phyloP scores from a whole-genome alignment of 2,888 invertebrate genomes.

The Scaptomyza cyrtandrae region DNA sequence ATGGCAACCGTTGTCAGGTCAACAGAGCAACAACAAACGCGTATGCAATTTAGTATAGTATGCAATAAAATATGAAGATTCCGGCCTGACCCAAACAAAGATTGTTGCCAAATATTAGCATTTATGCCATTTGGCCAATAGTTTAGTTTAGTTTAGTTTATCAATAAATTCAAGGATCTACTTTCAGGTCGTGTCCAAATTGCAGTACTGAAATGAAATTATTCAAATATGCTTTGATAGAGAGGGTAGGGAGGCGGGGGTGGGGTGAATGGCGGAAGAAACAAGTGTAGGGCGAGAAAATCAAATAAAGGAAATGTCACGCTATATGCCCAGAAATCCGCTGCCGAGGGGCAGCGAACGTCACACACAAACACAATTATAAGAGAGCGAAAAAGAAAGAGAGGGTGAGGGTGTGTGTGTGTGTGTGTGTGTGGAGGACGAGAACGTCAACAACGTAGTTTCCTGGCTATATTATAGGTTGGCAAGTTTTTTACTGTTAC shows the following conservation, averaged over 20 bases:
- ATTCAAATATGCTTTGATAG: slow-evolving; percentile 44
- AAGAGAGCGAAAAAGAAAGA: background rate
- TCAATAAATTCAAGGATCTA: slow-evolving; percentile 66
- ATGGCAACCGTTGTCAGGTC: slow-evolving; percentile 75
- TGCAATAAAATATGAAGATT: slow-evolving; percentile 34
- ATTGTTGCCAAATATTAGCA: slow-evolving; percentile 30
- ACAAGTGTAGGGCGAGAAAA: slow-evolving; percentile 57
- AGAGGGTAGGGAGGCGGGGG: background rate
- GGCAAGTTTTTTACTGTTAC: slow-evolving; percentile 72
- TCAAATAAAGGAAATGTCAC: slow-evolving; percentile 78
- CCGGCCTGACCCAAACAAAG: slow-evolving; percentile 21
- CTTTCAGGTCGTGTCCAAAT: slow-evolving; percentile 31
- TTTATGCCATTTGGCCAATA: slow-evolving; percentile 30
- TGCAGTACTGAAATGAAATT: slow-evolving; percentile 54
- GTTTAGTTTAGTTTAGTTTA: slow-evolving; percentile 47
- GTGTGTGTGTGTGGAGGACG: slow-evolving; percentile 13
- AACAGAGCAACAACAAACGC: slow-evolving; percentile 50
- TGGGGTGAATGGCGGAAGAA: background rate
- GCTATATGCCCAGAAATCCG: slow-evolving; percentile 61
- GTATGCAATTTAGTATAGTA: slow-evolving; percentile 10
- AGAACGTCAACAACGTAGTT: slow-evolving; percentile 62
- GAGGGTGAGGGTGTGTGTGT: background rate
- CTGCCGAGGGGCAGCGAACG: slow-evolving; percentile 46
- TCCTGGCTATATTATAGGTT: slow-evolving; percentile 47
- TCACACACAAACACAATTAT: slow-evolving; percentile 28